Base-by-base conservation (phyloP, 2,888 invertebrate genomes). In the Apodemia hepburni region DNA sequence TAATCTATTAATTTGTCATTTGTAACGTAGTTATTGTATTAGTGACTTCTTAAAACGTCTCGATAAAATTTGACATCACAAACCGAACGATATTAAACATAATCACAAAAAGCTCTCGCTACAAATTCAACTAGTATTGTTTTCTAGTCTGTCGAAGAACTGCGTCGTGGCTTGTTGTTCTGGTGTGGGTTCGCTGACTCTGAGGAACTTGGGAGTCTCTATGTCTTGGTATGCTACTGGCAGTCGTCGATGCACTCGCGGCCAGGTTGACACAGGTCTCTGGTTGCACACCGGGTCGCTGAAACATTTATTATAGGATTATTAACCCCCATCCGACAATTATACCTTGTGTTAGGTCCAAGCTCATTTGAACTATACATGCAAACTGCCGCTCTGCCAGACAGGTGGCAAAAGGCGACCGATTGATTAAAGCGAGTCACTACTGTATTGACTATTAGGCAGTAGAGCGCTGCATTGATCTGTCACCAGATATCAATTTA, bases 201-300 rank as follows among this genome's bases (percentile, higher is more conserved):
- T 63, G 64, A 70, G 73, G 61, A 59, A 54, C 35, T 63, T 33
- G 11, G 81, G 77, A 33, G 63, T 70, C 17, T 69, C 69, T 29
- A 88, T 78, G 54, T 79, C 75, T 66, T 81, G 78, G 68, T 80
- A 82, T 58, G 67, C 66, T 1, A 68, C 62, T 35, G 61, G 58
- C 8, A 75, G 61, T 15, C 69, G 64, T 4, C 67, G 54, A 27
- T 66, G 68, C 47, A 74, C 72, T 2, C 79, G 66, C n/a, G 76
- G 77, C 86, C 84, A 87, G 2, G 47, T 60, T 5, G 63, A 64
- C 3, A 70, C 61, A 4, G 68, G 64, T 58, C 71, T 58, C 6
- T 68, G 65, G n/a, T 70, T 69, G 68, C 77, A 78, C 9, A 75
- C 73, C 29, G 85, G 86, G 22, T 79, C 70, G 57, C 87, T 86